These are phyloP conservation scores for Sceloporus tristichus DNA, from an alignment of 2,113 vertebrate species.

Conservation along the genomic window DNA sequence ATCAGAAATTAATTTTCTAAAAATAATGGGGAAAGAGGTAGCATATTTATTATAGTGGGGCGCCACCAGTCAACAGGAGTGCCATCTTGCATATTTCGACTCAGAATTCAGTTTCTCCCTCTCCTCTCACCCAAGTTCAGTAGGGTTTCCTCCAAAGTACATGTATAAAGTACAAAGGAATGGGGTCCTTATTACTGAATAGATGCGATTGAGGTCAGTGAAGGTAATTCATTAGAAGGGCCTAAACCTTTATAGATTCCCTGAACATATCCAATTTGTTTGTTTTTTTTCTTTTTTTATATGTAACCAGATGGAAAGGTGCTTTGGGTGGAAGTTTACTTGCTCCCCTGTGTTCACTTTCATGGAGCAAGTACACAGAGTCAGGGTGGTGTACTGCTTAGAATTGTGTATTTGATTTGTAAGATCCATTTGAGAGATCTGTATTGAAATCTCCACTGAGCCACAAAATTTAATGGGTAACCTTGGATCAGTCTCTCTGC, in stretches of 20 bases:
- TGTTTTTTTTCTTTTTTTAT: conserved; percentile 6
- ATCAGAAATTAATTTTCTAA: conserved; percentile 2
- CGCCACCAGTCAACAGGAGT: neutral
- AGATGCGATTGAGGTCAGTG: too few relatives aligned
- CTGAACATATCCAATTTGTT: neutral
- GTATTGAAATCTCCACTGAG: neutral
- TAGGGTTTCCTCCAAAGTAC: neutral
- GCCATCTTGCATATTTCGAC: neutral
- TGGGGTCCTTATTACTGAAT: neutral
- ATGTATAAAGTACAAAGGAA: too few relatives aligned
- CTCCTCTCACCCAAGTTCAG: neutral
- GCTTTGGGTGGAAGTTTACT: conserved; percentile 41
- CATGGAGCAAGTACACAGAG: neutral
- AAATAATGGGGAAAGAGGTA: neutral
- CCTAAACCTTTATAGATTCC: neutral
- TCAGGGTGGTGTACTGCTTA: neutral
- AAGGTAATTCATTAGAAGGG: neutral
- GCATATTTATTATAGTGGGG: neutral
- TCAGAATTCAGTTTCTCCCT: neutral
- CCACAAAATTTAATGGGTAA: too few relatives aligned
- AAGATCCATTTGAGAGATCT: neutral
- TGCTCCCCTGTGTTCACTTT: neutral
- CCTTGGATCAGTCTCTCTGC: neutral
- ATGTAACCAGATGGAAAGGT: conserved; percentile 27
- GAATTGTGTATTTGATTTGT: neutral